Evolutionary conservation across 1,140 invertebrate species (phyloP), one percentile per base, ranked within the genome.

Genomic region (Drosophila nasuta): DNA sequence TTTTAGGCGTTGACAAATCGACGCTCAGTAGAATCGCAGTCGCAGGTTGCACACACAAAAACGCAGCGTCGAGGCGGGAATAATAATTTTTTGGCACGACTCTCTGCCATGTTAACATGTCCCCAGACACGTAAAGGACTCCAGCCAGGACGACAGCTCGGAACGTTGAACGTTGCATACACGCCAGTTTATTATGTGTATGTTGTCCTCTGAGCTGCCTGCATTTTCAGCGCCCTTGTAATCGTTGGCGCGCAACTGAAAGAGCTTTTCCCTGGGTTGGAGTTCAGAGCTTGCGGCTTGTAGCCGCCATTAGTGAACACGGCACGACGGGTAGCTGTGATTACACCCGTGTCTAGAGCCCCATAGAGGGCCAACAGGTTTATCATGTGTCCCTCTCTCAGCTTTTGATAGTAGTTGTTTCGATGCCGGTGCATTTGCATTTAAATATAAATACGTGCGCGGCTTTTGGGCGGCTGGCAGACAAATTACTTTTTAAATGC

Each of bases 401-500:
- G 46, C 57, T 77, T 49, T 38, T 20, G 59, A 66, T 49, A 38
- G 35, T 38, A 8, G 66, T 54, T 56, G 45, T 49, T 45, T 63
- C 60, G 51, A 28, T 35, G 57, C 54, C 20, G 20, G 63, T 81
- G 70, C 81, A 86, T 86, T 86, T 87, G 79, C 82, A 88, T 88
- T 88, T 82, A 85, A 88, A 89, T 88, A 87, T 88, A 89, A 83
- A 91, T 91, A 88, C 86, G 75, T 91, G 90, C 78, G 67, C 70
- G 74, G 83, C 81, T 88, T 83, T 88, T 74, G 67, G 76, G 70
- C 68, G 83, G 72, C 72, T 63, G 72, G 77, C 75, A 91, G 90
- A 91, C 90, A 91, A 91, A 91, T 91, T 91, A 91, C 90, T 90
- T 91, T 91, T 91, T 91, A 90, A 91, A 91, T 91, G 90, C 90